Percentiles rank a stretch among this genome's conserved stretches.
These are phyloP conservation scores for Paramuricea clavata DNA, from an alignment of 92 coral and sea anemone genomes.

Conservation along the genomic window DNA sequence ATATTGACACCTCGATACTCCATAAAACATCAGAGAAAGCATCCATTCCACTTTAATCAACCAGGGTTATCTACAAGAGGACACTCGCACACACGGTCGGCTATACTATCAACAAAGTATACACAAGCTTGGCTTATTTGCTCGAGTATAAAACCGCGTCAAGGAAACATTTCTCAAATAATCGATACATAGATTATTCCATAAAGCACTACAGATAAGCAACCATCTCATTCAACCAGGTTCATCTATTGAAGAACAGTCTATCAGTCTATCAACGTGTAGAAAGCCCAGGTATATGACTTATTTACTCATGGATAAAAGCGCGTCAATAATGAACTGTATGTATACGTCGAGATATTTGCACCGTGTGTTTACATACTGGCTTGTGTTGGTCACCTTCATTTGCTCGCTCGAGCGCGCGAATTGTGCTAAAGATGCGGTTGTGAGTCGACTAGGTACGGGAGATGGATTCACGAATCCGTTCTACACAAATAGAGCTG, in stretches of 20 bases:
- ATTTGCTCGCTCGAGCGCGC: background rate
- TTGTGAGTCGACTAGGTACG: background rate
- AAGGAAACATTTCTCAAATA: too few relatives aligned
- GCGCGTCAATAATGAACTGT: conserved; percentile 2
- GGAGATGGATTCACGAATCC: conserved; percentile 42
- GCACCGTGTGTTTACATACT: conserved; percentile 19
- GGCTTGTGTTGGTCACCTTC: background rate
- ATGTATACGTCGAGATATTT: background rate
- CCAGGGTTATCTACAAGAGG: too few relatives aligned
- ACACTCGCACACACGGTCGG: too few relatives aligned
- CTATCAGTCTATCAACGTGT: background rate
- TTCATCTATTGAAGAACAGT: background rate
- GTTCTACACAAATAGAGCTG: background rate
- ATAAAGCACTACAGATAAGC: background rate
- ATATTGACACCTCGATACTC: background rate
- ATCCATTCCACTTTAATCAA: too few relatives aligned
- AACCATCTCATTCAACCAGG: background rate
- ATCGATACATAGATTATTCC: background rate
- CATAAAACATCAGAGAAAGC: too few relatives aligned
- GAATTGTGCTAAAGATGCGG: background rate
- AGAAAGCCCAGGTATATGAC: background rate
- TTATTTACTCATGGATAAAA: background rate
- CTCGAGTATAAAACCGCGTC: background rate
- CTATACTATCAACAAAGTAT: too few relatives aligned
- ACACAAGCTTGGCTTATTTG: background rate